phyloP scores from a whole-genome alignment of 2,797 vertebrate species.

The Syndactyla subalaris region DNA sequence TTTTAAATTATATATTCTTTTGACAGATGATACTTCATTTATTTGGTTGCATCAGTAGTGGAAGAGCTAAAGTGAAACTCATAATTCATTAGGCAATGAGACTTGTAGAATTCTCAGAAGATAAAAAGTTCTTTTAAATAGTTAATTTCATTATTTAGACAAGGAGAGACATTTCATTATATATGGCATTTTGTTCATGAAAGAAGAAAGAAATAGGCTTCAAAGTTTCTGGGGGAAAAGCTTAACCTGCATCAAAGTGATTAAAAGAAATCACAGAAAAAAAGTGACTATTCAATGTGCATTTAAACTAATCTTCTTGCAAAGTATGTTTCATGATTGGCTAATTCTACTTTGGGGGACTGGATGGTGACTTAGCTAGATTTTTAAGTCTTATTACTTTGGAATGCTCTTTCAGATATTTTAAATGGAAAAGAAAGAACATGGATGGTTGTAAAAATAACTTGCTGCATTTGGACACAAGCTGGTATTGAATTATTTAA shows the following conservation, averaged over 20 bases:
- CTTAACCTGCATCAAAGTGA: constrained; percentile 9
- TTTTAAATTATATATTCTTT: neutral
- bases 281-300: neutral
- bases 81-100: neutral
- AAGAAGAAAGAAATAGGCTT: neutral
- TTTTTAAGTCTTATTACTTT: constrained; percentile 33
- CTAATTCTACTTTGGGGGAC: constrained; percentile 24
- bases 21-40: neutral
- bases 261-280: constrained; percentile 8
- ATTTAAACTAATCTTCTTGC: constrained; percentile 2
- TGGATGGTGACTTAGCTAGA: neutral
- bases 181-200: neutral
- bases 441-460: neutral
- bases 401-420: constrained; percentile 11
- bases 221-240: neutral
- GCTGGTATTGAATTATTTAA: constrained; percentile 22
- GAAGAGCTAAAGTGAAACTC: neutral
- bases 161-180: neutral
- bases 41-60: neutral
- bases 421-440: constrained; percentile 12
- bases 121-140: neutral
- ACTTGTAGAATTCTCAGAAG: neutral
- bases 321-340: constrained; percentile 6
- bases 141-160: constrained; percentile 15
- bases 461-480: constrained; percentile 6